A percentile compares a stretch with the other conserved stretches of the same genome.
Evolutionary conservation across 2,888 invertebrate genomes (phyloP).

Genomic region (Amblyteles armatorius): DNA sequence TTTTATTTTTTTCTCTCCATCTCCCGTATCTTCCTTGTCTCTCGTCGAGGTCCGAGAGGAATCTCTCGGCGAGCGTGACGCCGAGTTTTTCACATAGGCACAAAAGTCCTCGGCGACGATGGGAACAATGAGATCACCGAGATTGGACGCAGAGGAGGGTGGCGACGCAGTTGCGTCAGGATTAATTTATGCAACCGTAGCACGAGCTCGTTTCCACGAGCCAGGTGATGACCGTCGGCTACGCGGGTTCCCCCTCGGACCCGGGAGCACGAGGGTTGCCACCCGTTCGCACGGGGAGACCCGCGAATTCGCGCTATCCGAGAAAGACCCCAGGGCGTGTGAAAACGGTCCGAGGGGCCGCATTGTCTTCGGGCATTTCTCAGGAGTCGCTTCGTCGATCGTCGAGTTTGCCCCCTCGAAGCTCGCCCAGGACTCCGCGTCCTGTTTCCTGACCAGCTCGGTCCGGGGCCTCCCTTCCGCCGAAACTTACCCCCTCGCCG

Average conservation of each 20-base stretch:
- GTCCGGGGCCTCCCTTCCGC: constrained; percentile 21
- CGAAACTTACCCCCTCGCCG: background rate
- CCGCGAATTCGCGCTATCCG: constrained; percentile 36
- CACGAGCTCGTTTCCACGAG: constrained; percentile 72
- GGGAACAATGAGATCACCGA: constrained; percentile 12
- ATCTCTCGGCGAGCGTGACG: constrained; percentile 35
- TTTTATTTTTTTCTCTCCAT: constrained; percentile 34
- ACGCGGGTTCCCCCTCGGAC: constrained; percentile 63
- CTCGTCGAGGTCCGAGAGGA: constrained; percentile 13
- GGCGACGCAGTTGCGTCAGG: constrained; percentile 70
- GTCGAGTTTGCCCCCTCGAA: constrained; percentile 21
- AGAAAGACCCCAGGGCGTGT: constrained; percentile 75
- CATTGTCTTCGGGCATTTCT: constrained; percentile 77
- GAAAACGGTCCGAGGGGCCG: constrained; percentile 74
- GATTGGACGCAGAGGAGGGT: constrained; percentile 70
- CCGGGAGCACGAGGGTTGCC: constrained; percentile 28
- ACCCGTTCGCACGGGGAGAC: constrained; percentile 25
- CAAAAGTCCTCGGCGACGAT: background rate
- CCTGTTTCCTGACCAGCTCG: constrained; percentile 61
- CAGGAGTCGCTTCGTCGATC: constrained; percentile 58
- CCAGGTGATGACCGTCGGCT: constrained; percentile 82
- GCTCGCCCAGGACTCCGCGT: constrained; percentile 9
- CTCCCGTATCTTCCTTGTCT: constrained; percentile 48
- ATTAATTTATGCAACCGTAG: constrained; percentile 80
- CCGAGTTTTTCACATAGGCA: constrained; percentile 46